phyloP scores from a whole-genome alignment of 2,113 vertebrate genomes.

The Parus major region DNA sequence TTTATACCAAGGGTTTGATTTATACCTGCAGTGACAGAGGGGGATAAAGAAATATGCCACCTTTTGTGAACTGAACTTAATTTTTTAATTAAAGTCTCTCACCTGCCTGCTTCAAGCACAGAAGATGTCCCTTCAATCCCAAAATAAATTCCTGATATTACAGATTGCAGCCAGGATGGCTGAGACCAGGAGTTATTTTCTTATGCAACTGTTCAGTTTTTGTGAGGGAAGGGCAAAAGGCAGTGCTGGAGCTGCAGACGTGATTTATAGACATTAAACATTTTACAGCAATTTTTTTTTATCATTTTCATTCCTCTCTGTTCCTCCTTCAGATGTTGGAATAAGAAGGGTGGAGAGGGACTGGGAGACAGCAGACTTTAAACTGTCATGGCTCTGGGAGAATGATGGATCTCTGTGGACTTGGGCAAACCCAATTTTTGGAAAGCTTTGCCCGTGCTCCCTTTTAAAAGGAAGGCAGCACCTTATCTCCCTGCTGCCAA shows the following conservation, averaged over 20 bases:
- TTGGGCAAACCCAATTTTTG: neutral
- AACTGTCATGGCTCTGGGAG: neutral
- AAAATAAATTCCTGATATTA: neutral
- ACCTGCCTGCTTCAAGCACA: neutral
- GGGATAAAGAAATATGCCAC: neutral
- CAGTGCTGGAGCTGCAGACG: neutral
- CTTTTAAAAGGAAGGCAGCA: neutral
- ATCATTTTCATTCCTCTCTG: neutral
- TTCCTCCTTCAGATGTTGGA: slow-evolving; percentile 1
- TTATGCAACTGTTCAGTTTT: neutral
- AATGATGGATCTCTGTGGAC: neutral
- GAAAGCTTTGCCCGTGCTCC: neutral
- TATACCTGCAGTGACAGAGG: neutral
- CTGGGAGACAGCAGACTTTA: neutral
- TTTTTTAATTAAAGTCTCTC: neutral
- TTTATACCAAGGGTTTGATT: neutral
- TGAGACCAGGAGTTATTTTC: neutral
- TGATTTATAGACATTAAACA: slow-evolving; percentile 33
- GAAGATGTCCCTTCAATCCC: neutral
- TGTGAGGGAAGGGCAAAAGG: neutral
- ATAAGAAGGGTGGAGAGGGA: neutral
- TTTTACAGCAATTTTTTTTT: slow-evolving; percentile 9
- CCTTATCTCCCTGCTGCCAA: neutral
- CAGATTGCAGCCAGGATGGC: neutral
- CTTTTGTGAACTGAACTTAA: neutral